Evolutionary conservation across 2,888 invertebrate genomes (phyloP), one percentile per base, ranked within the genome.

Genomic region (Morpho helenor): DNA sequence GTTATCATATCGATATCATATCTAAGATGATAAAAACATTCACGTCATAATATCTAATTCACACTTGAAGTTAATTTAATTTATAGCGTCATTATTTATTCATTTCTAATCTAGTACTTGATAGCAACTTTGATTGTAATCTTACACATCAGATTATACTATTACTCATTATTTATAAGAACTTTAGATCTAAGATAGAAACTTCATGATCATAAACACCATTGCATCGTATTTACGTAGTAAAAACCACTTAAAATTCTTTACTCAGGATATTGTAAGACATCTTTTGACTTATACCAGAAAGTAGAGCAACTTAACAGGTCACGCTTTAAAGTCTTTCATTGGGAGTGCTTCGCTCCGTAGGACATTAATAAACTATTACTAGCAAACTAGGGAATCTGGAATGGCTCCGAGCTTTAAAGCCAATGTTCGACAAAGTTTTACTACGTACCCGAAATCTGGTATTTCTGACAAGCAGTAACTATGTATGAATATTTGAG

Each of bases 191-290:
- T 31, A 31, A 47, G 47, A 46, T 46, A 6, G 46, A 31, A 7
- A 22, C 22, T 47, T 23, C 47, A 8, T 22, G 7, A 45, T 45
- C 31, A 47, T 39, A 2, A 39, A 48, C 40, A 39, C 10, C 8
- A 47, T 59, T 53, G 39, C 7, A 39, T 7, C 40, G 39, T 9
- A 39, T 47, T 41, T 40, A 43, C 62, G 47, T 47, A 57, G 56
- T 57, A 60, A 60, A 63, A 42, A 52, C 56, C 50, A 60, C 59
- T 58, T 61, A 53, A 54, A 59, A 56, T 59, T 59, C 56, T 58
- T 61, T 56, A 63, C 56, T 58, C 60, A 61, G 60, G 60, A 63
- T 54, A 57, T 61, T 63, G 53, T 53, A 58, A 60, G 53, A 51
- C 48, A 50, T 51, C 60, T 60, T 56, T 62, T 56, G 56, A 59